Evolutionary conservation across 92 coral and sea anemone species (phyloP).

Genomic region (Parazoanthus atlanticus): DNA sequence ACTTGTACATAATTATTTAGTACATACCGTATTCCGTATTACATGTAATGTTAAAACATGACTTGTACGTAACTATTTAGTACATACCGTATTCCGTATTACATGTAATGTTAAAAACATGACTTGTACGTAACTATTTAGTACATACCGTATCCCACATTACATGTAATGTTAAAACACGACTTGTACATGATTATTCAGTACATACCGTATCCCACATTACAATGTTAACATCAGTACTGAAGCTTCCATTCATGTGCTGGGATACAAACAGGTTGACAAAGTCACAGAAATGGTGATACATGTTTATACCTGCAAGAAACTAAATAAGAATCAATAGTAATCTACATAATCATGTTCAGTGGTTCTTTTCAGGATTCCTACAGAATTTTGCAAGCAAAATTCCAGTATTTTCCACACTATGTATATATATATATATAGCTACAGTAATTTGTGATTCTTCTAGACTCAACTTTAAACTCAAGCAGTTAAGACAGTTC

Average conservation of each 20-base stretch:
- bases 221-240: constrained; percentile 67
- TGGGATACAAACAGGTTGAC: constrained; percentile 76
- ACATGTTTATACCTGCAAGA: constrained; percentile 76
- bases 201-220: constrained; percentile 88
- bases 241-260: constrained; percentile 79
- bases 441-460: too few species aligned
- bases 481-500: neutral
- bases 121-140: too few species aligned
- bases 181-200: neutral
- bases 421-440: too few species aligned
- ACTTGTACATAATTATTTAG: too few species aligned
- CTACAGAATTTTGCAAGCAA: neutral
- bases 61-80: too few species aligned
- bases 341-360: neutral
- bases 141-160: neutral
- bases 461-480: too few species aligned
- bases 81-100: too few species aligned
- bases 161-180: neutral
- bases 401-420: neutral
- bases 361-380: neutral
- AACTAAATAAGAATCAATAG: constrained; percentile 5
- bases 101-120: neutral
- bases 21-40: too few species aligned
- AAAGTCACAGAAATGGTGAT: constrained; percentile 87
- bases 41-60: neutral